Base-by-base conservation (phyloP, 1,140 invertebrate genomes). In the Magallana angulata region DNA sequence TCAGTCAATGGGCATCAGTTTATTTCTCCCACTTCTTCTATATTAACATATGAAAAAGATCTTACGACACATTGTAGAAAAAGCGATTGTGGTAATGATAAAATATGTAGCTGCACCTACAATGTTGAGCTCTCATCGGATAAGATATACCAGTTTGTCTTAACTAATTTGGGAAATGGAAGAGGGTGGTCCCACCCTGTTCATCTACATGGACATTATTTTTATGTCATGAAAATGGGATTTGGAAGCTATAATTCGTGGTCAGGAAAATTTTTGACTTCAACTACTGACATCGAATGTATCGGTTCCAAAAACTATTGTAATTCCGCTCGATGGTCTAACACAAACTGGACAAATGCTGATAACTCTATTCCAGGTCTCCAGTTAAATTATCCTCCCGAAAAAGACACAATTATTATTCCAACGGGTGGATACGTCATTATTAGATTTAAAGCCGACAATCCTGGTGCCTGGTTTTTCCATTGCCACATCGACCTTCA, bases 361-460 rank as follows among this genome's bases (percentile, higher is more conserved):
- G 88, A 85, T 11, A 89, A 89, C 62, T 48, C 36, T 5, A 57
- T 91, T 14, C 87, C 90, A 0, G 87, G 68, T 60, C 24, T 90
- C 3, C 89, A 86, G 16, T 36, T 97, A 0, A 93, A 95, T 0
- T 95, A 96, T 90, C 96, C 97, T 16, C 95, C 96, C 48, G 64
- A 95, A 4, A 97, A 97, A 93, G 97, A 97, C 90, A 97, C 97
- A 0, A 95, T 97, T 57, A 95, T 96, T 0, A 96, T 97, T 14
- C 96, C 97, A 0, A 96, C 96, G 12, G 96, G 96, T 84, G 96
- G 97, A 1, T 96, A 96, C 1, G 96, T 96, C 0, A 96, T 96
- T n/a, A 89, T 97, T 6, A 95, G 97, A 90, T 97, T 97, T 90
- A 96, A 96, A 89, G 96, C 97, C 0, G 95, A 97, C 91, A 97